These are phyloP conservation scores for Furnarius figulus DNA, from an alignment of 2,113 vertebrate genomes.

Conservation along the genomic window DNA sequence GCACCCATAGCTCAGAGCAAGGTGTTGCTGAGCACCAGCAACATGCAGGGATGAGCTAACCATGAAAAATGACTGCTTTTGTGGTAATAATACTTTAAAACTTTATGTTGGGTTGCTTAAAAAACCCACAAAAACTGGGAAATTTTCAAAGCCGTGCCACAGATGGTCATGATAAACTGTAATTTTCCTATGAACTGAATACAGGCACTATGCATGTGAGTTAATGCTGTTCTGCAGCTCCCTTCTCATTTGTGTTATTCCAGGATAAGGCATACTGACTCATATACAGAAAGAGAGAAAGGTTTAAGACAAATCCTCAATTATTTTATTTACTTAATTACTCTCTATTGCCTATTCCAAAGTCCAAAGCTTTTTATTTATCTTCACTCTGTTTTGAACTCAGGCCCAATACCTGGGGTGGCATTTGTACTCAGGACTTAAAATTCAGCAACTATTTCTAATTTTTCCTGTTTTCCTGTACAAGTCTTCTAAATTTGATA, in stretches of 20 bases:
- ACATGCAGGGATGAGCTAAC: background rate
- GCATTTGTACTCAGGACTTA: background rate
- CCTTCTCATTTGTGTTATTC: background rate
- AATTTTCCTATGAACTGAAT: no score
- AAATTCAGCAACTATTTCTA: background rate
- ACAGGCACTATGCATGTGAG: no score
- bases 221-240: background rate
- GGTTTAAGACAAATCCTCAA: background rate
- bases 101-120: background rate
- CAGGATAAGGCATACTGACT: background rate
- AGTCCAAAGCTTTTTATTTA: background rate
- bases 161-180: background rate
- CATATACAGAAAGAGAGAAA: background rate
- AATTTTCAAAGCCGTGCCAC: background rate
- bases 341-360: background rate
- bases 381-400: background rate
- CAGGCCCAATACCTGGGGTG: background rate
- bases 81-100: background rate
- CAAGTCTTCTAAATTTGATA: background rate
- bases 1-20: fast-evolving
- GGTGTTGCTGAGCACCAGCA: background rate
- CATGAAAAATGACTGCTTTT: background rate
- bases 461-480: background rate
- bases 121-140: background rate
- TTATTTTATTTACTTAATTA: background rate